phyloP scores from a whole-genome alignment of 2,888 invertebrate genomes.

The Meiosimyza platycephala region DNA sequence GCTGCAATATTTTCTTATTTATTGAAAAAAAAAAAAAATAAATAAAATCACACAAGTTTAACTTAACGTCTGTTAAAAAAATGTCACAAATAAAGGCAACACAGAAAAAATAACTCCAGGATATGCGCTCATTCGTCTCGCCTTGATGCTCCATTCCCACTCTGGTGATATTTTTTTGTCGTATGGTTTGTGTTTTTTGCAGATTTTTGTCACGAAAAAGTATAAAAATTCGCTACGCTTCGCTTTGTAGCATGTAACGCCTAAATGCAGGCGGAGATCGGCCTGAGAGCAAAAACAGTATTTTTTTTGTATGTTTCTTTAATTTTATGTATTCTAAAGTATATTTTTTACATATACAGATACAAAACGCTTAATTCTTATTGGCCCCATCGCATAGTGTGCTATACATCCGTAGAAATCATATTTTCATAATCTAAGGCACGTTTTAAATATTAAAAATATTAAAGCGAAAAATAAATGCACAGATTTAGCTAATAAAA shows the following conservation, averaged over 20 bases:
- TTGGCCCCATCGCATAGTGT: too few relatives aligned
- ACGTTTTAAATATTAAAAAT: too few relatives aligned
- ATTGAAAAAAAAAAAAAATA: background rate
- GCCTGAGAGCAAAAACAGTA: constrained; percentile 20
- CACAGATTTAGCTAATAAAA: too few relatives aligned
- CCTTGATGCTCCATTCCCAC: constrained; percentile 11
- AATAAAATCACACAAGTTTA: background rate
- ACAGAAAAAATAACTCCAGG: background rate
- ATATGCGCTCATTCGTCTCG: constrained; percentile 17
- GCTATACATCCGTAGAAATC: too few relatives aligned
- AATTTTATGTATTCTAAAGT: background rate
- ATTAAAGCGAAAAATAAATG: too few relatives aligned
- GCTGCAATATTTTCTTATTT: background rate
- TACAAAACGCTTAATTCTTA: too few relatives aligned
- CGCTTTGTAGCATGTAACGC: background rate
- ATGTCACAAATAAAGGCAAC: background rate
- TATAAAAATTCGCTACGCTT: background rate
- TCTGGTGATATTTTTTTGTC: background rate
- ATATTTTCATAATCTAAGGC: too few relatives aligned
- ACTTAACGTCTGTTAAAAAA: constrained; percentile 6
- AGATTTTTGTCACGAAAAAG: constrained; percentile 18
- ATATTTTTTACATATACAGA: too few relatives aligned
- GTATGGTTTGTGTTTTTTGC: constrained; percentile 1
- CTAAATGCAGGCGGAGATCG: constrained; percentile 25
- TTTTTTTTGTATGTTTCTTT: constrained; percentile 1